Conservation (phyloP, 2,888 invertebrate species). For the Drosophila parthenogenetica region DNA sequence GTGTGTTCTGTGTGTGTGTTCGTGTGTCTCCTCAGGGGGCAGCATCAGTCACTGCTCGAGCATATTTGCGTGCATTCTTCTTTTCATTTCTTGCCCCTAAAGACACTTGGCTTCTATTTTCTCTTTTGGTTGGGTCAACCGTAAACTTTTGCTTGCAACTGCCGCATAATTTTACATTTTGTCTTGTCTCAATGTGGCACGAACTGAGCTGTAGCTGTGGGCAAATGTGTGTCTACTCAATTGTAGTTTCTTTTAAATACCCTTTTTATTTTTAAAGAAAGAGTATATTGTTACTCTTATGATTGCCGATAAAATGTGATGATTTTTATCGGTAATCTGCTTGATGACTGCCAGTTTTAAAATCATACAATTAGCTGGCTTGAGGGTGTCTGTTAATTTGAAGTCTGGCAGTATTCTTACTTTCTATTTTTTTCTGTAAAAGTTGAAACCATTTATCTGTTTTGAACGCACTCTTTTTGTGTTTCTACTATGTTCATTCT, state of each 20-base stretch:
- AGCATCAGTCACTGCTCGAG: conserved; percentile 56
- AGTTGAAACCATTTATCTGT: conserved; percentile 77
- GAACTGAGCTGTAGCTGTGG: conserved; percentile 2
- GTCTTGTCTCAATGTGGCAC: conserved; percentile 49
- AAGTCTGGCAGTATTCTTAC: too few species aligned
- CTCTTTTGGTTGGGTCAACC: conserved; percentile 61
- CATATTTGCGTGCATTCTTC: conserved; percentile 69
- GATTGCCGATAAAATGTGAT: too few species aligned
- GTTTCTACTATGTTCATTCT: conserved; percentile 29
- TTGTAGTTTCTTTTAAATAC: neutral
- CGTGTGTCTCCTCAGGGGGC: conserved; percentile 34
- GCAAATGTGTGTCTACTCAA: conserved; percentile 58
- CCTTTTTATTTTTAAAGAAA: neutral
- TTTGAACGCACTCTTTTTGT: conserved; percentile 65
- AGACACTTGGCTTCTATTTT: conserved; percentile 29
- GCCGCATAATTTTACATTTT: conserved; percentile 76
- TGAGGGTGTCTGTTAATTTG: too few species aligned
- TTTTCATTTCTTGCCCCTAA: conserved; percentile 31
- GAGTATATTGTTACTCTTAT: neutral
- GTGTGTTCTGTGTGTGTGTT: conserved; percentile 16
- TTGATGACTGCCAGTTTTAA: too few species aligned
- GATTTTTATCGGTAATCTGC: too few species aligned
- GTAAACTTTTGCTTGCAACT: conserved; percentile 75
- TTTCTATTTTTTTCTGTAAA: conserved; percentile 65
- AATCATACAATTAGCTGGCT: too few species aligned